Base-by-base conservation (phyloP, 1,140 invertebrate genomes). In the Muscidifurax raptorellus region DNA sequence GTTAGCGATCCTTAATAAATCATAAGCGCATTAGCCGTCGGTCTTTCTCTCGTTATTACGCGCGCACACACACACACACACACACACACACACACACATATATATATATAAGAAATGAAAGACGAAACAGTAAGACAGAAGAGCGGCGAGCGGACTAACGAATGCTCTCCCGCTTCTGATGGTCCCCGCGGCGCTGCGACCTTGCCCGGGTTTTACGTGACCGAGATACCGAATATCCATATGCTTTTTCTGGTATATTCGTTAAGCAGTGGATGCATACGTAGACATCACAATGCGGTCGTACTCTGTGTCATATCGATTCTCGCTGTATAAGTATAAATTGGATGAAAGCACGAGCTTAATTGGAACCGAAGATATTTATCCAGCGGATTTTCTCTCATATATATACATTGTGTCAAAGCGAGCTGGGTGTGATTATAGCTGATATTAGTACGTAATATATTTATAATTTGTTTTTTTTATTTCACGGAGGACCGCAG, bases 161-260 rank as follows among this genome's bases (percentile, higher is more conserved):
- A 27, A 25, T 10, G 72, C 18, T 52, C 28, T 74, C 71, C n/a
- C n/a, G 69, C 1, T 15, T 7, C 40, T 15, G n/a, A n/a, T n/a
- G 25, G 75, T 27, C 12, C 75, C 30, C 7, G 9, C 75, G 75
- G 18, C 30, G n/a, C 6, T 15, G 4, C 67, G 67, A 81, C 80
- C 66, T 81, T 72, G 66, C 15, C 47, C 36, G 12, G n/a, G 32
- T 9, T 83, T 44, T 79, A 84, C 64, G 82, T 83, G 74, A 83
- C 72, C 64, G 75, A 69, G 59, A 83, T 78, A 71, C 27, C 82
- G 40, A 83, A n/a, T 59, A 7, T n/a, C n/a, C n/a, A n/a, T 59
- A 59, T 32, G 18, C 67, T 3, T 22, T 75, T 15, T n/a, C 72
- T 18, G 22, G 2, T 25, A 67, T 69, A 69, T 69, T 25, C 30